phyloP scores from a whole-genome alignment of 1,140 invertebrate species.

The Musca vetustissima region DNA sequence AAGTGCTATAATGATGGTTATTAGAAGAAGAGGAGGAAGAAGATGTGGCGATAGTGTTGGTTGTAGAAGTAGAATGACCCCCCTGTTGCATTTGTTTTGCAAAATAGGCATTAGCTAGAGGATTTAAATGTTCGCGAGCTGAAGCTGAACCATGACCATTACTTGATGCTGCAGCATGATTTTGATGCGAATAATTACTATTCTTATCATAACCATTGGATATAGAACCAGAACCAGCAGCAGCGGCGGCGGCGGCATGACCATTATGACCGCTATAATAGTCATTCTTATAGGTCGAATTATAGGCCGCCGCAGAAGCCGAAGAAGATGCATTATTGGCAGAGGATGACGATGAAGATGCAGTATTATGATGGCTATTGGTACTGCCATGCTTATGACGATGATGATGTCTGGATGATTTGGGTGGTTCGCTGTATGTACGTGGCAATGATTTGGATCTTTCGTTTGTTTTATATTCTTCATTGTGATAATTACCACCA shows the following conservation, averaged over 20 bases:
- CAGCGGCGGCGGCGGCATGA: not conserved
- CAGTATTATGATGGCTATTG: conserved; percentile 40
- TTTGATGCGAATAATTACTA: conserved; percentile 41
- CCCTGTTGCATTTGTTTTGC: conserved; percentile 49
- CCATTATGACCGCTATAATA: conserved; percentile 29
- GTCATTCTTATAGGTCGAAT: conserved; percentile 29
- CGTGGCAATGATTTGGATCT: conserved; percentile 50
- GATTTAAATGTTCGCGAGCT: conserved; percentile 46
- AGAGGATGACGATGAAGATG: not conserved
- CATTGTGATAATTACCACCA: conserved; percentile 22
- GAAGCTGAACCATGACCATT: conserved; percentile 20
- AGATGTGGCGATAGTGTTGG: conserved; percentile 17
- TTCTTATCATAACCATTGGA: conserved; percentile 43
- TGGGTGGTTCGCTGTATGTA: conserved; percentile 46
- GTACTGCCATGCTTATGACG: conserved; percentile 34
- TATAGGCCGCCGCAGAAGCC: not conserved
- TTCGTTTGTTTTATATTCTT: conserved; percentile 45
- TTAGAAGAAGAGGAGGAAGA: conserved; percentile 11
- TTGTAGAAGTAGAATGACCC: not conserved
- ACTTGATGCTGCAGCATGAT: conserved; percentile 33
- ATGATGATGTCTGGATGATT: conserved; percentile 36
- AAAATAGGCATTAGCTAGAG: conserved; percentile 51
- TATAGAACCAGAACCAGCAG: not conserved
- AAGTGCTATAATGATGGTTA: conserved; percentile 30
- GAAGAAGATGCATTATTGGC: not conserved